Evolutionary conservation across 2,797 vertebrate species (phyloP).

Genomic region (Phrynocephalus forsythii): DNA sequence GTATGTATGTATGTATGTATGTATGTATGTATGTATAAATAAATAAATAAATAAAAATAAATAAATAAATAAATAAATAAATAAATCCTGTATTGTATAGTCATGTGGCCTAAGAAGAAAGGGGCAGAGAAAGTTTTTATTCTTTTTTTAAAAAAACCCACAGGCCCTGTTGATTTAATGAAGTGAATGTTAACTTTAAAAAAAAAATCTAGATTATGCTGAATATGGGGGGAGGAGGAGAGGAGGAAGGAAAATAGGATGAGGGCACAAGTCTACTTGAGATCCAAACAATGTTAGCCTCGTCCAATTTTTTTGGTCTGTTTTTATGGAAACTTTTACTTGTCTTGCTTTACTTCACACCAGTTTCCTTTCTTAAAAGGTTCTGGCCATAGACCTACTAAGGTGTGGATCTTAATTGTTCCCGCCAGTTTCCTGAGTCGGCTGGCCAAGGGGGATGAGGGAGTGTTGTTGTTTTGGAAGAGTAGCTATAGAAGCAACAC

Average conservation of each 20-base stretch:
- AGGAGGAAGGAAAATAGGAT: conserved; percentile 29
- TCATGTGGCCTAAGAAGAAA: too few species aligned
- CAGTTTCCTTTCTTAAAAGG: conserved; percentile 37
- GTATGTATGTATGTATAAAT: too few species aligned
- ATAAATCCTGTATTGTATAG: too few species aligned
- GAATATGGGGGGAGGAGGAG: not conserved
- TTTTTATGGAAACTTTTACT: conserved; percentile 39
- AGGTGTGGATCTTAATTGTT: conserved; percentile 22
- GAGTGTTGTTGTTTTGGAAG: not conserved
- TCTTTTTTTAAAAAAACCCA: too few species aligned
- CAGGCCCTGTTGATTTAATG: not conserved
- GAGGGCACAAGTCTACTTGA: not conserved
- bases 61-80: too few species aligned
- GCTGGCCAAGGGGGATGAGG: not conserved
- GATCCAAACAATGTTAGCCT: conserved; percentile 24
- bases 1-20: too few species aligned
- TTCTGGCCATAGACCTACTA: conserved; percentile 6
- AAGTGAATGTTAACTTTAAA: not conserved
- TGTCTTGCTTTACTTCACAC: not conserved
- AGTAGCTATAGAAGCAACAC: conserved; percentile 22
- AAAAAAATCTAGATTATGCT: not conserved
- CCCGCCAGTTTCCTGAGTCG: conserved; percentile 6
- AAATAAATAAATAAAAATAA: too few species aligned
- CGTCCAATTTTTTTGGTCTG: conserved; percentile 12
- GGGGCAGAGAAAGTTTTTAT: too few species aligned